Percentiles rank a stretch among this genome's conserved stretches.
Evolutionary conservation across 2,113 vertebrate genomes (phyloP).

Genomic region (Ochotona princeps): DNA sequence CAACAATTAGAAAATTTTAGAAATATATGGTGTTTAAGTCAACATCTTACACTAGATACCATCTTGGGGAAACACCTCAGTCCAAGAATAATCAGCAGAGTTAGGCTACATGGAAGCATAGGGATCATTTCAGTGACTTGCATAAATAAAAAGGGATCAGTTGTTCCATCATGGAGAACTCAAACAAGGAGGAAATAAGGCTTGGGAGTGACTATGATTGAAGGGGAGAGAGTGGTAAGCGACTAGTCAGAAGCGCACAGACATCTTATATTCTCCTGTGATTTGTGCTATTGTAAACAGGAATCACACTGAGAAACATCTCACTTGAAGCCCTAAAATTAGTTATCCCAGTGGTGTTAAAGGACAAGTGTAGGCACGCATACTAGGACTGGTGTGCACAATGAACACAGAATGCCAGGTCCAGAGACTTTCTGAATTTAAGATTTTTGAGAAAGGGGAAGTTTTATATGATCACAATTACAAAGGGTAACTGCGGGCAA

Average conservation of each 20-base stretch:
- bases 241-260: neutral
- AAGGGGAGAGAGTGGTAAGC: neutral
- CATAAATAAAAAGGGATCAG: neutral
- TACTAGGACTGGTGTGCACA: neutral
- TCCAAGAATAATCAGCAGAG: neutral
- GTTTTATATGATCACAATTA: neutral
- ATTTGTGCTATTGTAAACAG: neutral
- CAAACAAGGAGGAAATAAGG: neutral
- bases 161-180: neutral
- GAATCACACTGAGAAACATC: neutral
- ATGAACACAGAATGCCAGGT: neutral
- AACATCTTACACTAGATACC: neutral
- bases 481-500: neutral
- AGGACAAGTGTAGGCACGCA: neutral
- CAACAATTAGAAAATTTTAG: neutral
- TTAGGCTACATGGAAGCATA: neutral
- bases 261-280: neutral
- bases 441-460: constrained; percentile 24
- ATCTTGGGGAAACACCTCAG: neutral
- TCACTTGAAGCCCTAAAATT: neutral
- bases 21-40: neutral
- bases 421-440: constrained; percentile 27
- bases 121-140: neutral
- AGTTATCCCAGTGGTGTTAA: neutral
- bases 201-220: neutral